Evolutionary conservation across 2,888 invertebrate genomes (phyloP), one percentile per base, ranked within the genome.

Genomic region (Spilarctia lutea): DNA sequence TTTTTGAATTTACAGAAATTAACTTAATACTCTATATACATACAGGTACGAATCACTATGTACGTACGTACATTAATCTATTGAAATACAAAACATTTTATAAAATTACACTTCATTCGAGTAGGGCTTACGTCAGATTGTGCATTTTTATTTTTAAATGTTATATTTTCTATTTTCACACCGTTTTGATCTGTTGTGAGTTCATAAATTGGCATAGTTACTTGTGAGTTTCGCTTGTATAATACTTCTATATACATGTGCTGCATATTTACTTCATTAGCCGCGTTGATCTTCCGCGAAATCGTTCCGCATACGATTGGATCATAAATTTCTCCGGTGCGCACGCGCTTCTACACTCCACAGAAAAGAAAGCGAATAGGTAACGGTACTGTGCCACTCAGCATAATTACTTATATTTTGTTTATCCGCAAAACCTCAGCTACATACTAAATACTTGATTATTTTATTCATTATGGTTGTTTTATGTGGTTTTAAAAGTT

Each of bases 281-380:
- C 73, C 73, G 77, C 78, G 79, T 85, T 79, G 79, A 79, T 82
- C 81, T 86, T 87, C 85, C 81, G 85, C 84, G 84, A 85, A 86
- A 81, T 87, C 84, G 86, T 86, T 87, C 85, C 84, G 87, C 84
- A 84, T 85, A 85, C 85, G 85, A 81, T 82, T 80, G 81, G 70
- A 82, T 86, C 82, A 78, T 79, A 86, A 88, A 87, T 91, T 90
- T 91, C 90, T 88, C 89, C 85, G 76, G 80, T 35, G 80, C 83
- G 82, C 83, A 81, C 84, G 85, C 85, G 82, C 86, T 79, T 83
- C 84, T 86, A 86, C 83, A 81, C 85, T 85, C 79, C 74, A 66
- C 84, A 85, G 88, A 92, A 92, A 94, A 92, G 94, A 94, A 94
- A 94, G 94, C 91, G 91, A 91, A 90, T 92, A 89, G 87, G 83